A percentile compares a stretch with the other conserved stretches of the same genome.
Evolutionary conservation across 2,113 vertebrate genomes (phyloP).

Genomic region (Myrmecophaga tridactyla): DNA sequence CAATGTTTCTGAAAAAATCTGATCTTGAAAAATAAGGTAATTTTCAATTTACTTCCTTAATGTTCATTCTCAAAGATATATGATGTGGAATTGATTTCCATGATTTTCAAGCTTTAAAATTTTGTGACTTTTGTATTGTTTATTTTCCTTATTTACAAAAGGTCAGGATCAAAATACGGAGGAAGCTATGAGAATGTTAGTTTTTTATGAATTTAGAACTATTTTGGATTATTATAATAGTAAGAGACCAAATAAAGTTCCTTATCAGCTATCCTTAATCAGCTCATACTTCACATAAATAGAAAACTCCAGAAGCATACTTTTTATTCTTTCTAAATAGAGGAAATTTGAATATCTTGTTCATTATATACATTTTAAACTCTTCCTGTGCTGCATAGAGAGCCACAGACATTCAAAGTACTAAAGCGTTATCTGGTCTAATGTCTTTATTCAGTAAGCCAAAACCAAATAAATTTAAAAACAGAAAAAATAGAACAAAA

Average conservation of each 20-base stretch:
- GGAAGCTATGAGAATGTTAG: neutral
- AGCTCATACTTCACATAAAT: neutral
- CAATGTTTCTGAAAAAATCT: neutral
- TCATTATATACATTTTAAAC: neutral
- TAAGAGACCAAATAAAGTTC: conserved; percentile 16
- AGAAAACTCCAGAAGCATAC: neutral
- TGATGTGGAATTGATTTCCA: neutral
- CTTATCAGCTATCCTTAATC: neutral
- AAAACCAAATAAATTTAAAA: neutral
- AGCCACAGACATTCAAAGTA: neutral
- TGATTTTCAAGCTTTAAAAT: neutral
- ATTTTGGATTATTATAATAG: neutral
- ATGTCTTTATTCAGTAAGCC: neutral
- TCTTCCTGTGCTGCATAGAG: neutral
- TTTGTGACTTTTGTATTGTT: neutral
- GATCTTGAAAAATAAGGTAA: neutral
- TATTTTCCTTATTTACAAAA: conserved; percentile 7
- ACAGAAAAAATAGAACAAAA: neutral
- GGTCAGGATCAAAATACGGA: neutral
- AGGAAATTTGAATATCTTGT: neutral
- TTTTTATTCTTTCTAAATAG: neutral
- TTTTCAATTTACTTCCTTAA: neutral
- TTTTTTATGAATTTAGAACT: neutral
- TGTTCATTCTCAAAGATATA: neutral
- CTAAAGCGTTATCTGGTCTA: neutral